A percentile compares a stretch with the other conserved stretches of the same genome.
Conservation (phyloP, 2,113 vertebrate species). For the Nycticryphes semicollaris region DNA sequence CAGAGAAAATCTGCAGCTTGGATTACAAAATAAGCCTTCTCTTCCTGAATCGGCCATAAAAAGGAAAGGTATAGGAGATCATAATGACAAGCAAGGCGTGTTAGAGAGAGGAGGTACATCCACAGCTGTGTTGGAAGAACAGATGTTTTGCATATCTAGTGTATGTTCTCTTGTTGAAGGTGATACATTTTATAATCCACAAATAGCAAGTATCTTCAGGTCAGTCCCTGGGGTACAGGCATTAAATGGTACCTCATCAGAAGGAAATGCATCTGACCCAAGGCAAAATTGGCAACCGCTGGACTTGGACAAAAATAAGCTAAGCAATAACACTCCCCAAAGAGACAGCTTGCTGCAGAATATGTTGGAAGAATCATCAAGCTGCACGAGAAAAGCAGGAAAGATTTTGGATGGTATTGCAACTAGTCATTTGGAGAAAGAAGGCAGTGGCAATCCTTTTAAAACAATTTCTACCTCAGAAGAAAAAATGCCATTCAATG, state of each 20-base stretch:
- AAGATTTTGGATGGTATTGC: not conserved
- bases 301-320: not conserved
- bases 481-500: not conserved
- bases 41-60: not conserved
- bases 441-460: not conserved
- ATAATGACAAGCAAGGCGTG: not conserved
- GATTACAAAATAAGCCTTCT: not conserved
- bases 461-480: not conserved
- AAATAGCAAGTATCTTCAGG: conserved; percentile 78
- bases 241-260: not conserved
- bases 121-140: not conserved
- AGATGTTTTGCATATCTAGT: conserved; percentile 68
- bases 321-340: not conserved
- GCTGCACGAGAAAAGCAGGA: not conserved
- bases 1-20: not conserved
- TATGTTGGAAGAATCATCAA: not conserved
- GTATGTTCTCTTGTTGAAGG: conserved; percentile 81
- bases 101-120: not conserved
- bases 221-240: not conserved
- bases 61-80: not conserved
- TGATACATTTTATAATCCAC: conserved; percentile 73
- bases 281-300: not conserved
- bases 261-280: not conserved
- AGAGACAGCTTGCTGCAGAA: not conserved
- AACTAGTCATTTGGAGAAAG: not conserved